phyloP scores from a whole-genome alignment of 23 tunicate genomes.

The Halocynthia roretzi region DNA sequence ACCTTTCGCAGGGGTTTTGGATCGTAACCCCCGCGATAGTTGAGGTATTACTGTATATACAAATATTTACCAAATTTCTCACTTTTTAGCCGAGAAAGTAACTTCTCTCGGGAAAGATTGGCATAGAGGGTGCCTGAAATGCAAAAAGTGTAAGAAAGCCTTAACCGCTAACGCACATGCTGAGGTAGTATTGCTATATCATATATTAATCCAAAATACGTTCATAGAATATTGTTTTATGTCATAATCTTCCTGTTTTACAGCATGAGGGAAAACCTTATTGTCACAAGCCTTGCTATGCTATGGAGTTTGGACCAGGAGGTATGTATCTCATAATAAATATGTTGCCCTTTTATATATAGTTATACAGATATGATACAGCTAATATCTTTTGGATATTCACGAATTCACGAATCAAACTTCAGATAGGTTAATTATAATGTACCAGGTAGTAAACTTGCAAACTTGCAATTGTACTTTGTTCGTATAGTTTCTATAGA shows the following conservation, averaged over 20 bases:
- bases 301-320: conserved; percentile 83
- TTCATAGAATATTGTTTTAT: too few relatives aligned
- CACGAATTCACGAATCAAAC: not conserved
- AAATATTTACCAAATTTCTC: too few relatives aligned
- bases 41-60: too few relatives aligned
- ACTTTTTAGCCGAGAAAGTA: conserved; percentile 56
- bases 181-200: conserved; percentile 24
- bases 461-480: too few relatives aligned
- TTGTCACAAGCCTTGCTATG: conserved; percentile 89
- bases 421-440: not conserved
- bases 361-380: not conserved
- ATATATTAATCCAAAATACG: not conserved
- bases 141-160: conserved; percentile 68
- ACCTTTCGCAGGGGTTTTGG: too few relatives aligned
- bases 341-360: not conserved
- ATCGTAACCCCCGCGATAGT: too few relatives aligned
- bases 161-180: conserved; percentile 44
- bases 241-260: conserved; percentile 9
- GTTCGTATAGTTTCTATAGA: too few relatives aligned
- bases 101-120: conserved; percentile 46
- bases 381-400: not conserved
- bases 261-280: conserved; percentile 93
- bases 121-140: conserved; percentile 62
- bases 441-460: too few relatives aligned
- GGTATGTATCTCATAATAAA: conserved; percentile 26